Percentiles rank a stretch among this genome's conserved stretches.
These are phyloP conservation scores for Trichonephila clavipes DNA, from an alignment of 1,140 invertebrate genomes.

Conservation along the genomic window DNA sequence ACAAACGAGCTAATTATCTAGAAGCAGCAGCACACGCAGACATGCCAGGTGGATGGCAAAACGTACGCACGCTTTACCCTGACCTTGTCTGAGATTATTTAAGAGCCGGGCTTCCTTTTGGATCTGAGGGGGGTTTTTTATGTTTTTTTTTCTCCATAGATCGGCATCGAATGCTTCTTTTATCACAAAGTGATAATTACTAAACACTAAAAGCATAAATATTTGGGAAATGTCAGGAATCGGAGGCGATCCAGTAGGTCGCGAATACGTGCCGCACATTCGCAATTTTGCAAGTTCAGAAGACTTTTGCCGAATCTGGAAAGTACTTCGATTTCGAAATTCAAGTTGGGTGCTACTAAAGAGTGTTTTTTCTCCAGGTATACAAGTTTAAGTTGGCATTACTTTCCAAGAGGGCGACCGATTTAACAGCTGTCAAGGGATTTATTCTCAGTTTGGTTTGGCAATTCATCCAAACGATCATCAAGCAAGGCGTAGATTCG, in stretches of 20 bases:
- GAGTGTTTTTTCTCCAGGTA: too few species aligned
- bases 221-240: background rate
- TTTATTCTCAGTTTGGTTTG: too few species aligned
- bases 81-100: conserved; percentile 60
- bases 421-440: too few species aligned
- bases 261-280: background rate
- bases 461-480: too few species aligned
- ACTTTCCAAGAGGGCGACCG: too few species aligned
- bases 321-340: too few species aligned
- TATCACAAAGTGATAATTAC: conserved; percentile 19
- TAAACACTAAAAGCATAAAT: background rate
- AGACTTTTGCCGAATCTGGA: background rate
- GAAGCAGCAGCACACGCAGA: background rate
- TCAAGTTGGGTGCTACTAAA: too few species aligned
- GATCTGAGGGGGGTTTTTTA: background rate
- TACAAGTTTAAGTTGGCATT: too few species aligned
- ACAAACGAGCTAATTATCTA: conserved; percentile 63
- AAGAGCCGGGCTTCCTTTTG: conserved; percentile 28
- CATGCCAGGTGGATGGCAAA: conserved; percentile 40
- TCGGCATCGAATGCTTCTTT: background rate
- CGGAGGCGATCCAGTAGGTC: background rate
- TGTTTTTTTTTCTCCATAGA: too few species aligned
- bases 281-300: background rate
- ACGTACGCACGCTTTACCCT: conserved; percentile 41
- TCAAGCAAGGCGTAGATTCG: too few species aligned